Evolutionary conservation across 2,888 invertebrate species (phyloP), one percentile per base, ranked within the genome.

Genomic region (Beris chalybata): DNA sequence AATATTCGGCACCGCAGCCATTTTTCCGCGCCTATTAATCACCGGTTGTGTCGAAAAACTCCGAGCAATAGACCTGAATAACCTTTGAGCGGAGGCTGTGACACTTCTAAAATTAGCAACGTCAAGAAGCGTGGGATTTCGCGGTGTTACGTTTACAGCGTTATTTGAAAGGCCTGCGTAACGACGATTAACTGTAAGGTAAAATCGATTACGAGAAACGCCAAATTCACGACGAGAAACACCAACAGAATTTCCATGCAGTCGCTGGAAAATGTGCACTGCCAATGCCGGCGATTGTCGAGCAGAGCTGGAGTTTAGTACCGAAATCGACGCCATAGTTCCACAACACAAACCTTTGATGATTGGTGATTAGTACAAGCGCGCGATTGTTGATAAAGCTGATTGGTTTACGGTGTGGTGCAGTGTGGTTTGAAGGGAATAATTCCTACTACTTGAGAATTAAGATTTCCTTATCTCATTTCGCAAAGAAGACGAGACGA

Each of bases 1-100:
- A 1, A 84, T 70, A 15, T 76, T 76, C 0, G 85, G 50, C 5
- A 43, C 61, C 12, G 4, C 12, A 32, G 32, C 11, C 61, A 63
- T 63, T 52, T 50, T 52, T 7, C 9, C 50, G 13, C 31, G 15
- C 4, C 15, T 61, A 6, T 48, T 15, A 15, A 1, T 38, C 9
- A 7, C 38, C 38, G 38, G 7, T 48, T 6, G 9, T 12, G 15
- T 15, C n/a, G 48, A 48, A 6, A 48, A 15, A 48, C 48, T 15
- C 5, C 48, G 15, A 6, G 15, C 5, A n/a, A 2, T 44, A 48
- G 15, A 48, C 2, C 15, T 15, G n/a, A 48, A 6, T 15, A n/a
- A 48, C 48, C 44, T 44, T 44, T n/a, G 9, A 12, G 48, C 48
- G 3, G 9, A 38, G 5, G 5, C 11, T 12, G 48, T 6, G n/a